Percentiles rank a stretch among this genome's conserved stretches.
Evolutionary conservation across 1,140 invertebrate genomes (phyloP).

Genomic region (Cyphomyrmex costatus): DNA sequence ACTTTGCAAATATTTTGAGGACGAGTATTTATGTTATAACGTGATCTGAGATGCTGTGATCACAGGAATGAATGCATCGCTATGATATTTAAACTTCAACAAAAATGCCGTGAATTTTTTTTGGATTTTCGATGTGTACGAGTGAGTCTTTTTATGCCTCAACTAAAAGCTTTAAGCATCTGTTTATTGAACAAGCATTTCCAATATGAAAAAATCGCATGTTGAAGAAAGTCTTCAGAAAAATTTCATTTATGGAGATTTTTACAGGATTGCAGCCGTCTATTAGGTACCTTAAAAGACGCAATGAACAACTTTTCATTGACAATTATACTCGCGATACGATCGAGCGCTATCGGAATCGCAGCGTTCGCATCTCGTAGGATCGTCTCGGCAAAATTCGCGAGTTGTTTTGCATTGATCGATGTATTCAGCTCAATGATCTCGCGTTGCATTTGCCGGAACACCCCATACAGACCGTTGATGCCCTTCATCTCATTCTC

Average conservation of each 20-base stretch:
- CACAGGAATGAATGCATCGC: background rate
- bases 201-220: background rate
- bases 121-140: background rate
- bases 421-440: slow-evolving; percentile 69
- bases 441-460: slow-evolving; percentile 87
- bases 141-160: too few relatives aligned
- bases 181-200: background rate
- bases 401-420: slow-evolving; percentile 87
- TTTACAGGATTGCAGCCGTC: background rate
- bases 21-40: too few relatives aligned
- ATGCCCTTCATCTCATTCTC: slow-evolving; percentile 87
- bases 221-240: background rate
- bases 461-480: slow-evolving; percentile 88
- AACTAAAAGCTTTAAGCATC: too few relatives aligned
- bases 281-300: slow-evolving; percentile 88
- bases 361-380: slow-evolving; percentile 87
- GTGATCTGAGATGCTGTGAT: too few relatives aligned
- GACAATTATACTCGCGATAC: slow-evolving; percentile 87
- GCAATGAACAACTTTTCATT: slow-evolving; percentile 89
- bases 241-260: background rate
- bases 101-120: background rate
- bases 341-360: slow-evolving; percentile 85
- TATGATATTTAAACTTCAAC: background rate
- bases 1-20: background rate
- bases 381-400: slow-evolving; percentile 89